Evolutionary conservation across 2,888 invertebrate species (phyloP).

Genomic region (Cheilosia grossa): DNA sequence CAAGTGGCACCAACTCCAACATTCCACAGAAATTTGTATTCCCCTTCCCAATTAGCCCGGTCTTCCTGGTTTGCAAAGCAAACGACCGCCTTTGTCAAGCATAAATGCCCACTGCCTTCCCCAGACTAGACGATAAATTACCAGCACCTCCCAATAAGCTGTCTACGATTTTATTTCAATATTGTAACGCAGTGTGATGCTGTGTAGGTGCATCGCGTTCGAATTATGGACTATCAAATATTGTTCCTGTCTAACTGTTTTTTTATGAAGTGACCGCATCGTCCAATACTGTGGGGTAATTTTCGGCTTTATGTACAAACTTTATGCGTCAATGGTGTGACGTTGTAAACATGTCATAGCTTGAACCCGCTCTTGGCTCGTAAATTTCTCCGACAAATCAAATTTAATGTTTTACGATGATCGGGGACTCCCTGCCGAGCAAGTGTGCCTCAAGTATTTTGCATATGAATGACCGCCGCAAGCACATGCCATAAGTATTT

Average conservation of each 20-base stretch:
- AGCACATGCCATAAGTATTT: slow-evolving; percentile 22
- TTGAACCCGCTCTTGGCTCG: slow-evolving; percentile 54
- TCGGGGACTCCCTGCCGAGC: slow-evolving; percentile 56
- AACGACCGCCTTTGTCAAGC: neutral
- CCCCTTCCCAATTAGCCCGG: neutral
- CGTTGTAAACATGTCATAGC: slow-evolving; percentile 70
- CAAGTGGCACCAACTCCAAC: too few relatives aligned
- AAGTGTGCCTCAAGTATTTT: slow-evolving; percentile 65
- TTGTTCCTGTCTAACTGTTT: slow-evolving; percentile 48
- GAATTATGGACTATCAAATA: slow-evolving; percentile 55
- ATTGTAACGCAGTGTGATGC: neutral
- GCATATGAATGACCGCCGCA: slow-evolving; percentile 46
- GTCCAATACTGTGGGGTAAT: slow-evolving; percentile 46
- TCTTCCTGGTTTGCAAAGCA: slow-evolving; percentile 3
- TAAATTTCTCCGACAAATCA: slow-evolving; percentile 70
- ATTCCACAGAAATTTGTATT: neutral
- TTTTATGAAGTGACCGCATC: slow-evolving; percentile 66
- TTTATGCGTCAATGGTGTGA: slow-evolving; percentile 71
- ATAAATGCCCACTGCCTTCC: slow-evolving; percentile 15
- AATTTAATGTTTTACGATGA: slow-evolving; percentile 73
- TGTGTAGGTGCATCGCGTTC: slow-evolving; percentile 65
- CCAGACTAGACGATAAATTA: slow-evolving; percentile 60
- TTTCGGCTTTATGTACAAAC: slow-evolving; percentile 55
- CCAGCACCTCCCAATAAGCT: slow-evolving; percentile 57
- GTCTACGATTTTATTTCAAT: slow-evolving; percentile 56